phyloP scores from a whole-genome alignment of 2,113 vertebrate species.

The Lamprotornis superbus region DNA sequence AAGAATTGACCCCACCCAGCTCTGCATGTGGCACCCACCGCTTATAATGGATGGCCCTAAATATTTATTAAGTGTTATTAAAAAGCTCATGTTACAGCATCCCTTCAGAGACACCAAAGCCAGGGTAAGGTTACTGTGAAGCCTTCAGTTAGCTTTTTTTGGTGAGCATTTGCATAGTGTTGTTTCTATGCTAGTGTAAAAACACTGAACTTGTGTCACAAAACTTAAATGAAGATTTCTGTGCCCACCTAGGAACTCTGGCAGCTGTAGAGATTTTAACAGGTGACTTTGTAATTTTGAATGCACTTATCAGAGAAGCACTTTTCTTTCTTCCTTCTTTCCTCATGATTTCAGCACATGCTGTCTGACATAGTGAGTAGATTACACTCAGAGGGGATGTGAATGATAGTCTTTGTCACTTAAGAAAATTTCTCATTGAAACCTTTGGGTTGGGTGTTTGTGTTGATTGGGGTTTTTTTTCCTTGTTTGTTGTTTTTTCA shows the following conservation, averaged over 20 bases:
- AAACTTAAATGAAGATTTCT: background rate
- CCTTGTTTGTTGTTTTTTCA: too few species aligned
- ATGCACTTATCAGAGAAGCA: background rate
- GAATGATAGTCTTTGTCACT: background rate
- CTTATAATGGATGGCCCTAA: slow-evolving; percentile 60
- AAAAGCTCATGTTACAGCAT: slow-evolving; percentile 68
- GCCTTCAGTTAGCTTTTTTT: background rate
- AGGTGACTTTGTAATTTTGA: background rate
- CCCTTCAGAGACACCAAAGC: slow-evolving; percentile 35
- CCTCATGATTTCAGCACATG: background rate
- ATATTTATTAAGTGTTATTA: slow-evolving; percentile 57
- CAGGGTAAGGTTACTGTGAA: slow-evolving; percentile 62
- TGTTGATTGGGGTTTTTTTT: background rate
- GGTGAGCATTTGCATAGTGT: background rate
- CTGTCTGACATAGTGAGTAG: background rate
- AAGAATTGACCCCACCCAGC: slow-evolving; percentile 65
- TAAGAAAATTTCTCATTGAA: background rate
- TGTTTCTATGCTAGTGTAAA: background rate
- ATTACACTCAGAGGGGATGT: background rate
- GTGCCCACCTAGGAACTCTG: background rate
- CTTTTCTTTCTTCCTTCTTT: background rate
- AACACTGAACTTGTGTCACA: background rate
- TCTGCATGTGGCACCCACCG: slow-evolving; percentile 72
- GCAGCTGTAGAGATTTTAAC: background rate
- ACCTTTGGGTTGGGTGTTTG: background rate